A percentile compares a stretch with the other conserved stretches of the same genome.
These are phyloP conservation scores for Notiomystis cincta DNA, from an alignment of 2,113 vertebrate species.

Conservation along the genomic window DNA sequence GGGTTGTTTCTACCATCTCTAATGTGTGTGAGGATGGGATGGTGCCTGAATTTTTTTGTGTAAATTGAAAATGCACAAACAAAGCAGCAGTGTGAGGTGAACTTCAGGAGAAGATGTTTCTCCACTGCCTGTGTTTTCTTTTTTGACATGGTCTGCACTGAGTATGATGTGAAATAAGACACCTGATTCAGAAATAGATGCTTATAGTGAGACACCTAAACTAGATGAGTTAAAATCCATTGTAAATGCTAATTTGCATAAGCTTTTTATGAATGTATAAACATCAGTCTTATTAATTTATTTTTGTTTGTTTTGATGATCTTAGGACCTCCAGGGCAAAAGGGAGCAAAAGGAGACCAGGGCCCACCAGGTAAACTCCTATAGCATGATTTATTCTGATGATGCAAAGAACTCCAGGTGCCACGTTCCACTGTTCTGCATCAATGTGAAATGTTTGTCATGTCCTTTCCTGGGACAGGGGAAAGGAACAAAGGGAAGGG, in stretches of 20 bases:
- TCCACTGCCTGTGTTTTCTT: background rate
- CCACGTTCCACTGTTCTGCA: background rate
- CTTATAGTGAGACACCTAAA: background rate
- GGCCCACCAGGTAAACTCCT: constrained; percentile 57
- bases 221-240: constrained; percentile 13
- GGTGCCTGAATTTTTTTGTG: background rate
- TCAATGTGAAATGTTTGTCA: background rate
- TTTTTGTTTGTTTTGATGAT: constrained; percentile 25
- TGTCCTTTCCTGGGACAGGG: background rate
- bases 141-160: background rate
- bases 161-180: background rate
- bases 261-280: constrained; percentile 46
- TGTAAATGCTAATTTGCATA: background rate
- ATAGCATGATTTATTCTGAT: background rate
- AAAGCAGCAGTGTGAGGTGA: background rate
- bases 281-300: background rate
- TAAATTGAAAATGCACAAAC: background rate
- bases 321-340: constrained; percentile 65
- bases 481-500: too few species aligned
- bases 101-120: background rate
- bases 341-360: constrained; percentile 63
- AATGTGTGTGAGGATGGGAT: background rate
- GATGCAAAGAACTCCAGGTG: background rate
- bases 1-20: background rate
- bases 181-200: background rate